These are phyloP conservation scores for Bombyx mori DNA, from an alignment of 1,140 invertebrate species.

Conservation along the genomic window ASM3026992v2 NC_085132.1:2833001-2833500, in stretches of 20 bases:
- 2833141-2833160: not conserved
- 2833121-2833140: constrained; percentile 6
- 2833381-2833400: constrained; percentile 68
- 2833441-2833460: constrained; percentile 70
- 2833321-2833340: constrained; percentile 62
- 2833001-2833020: constrained; percentile 9
- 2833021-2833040: constrained; percentile 13
- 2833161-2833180: constrained; percentile 6
- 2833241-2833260: constrained; percentile 61
- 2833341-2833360: constrained; percentile 51
- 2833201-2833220: constrained; percentile 24
- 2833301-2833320: constrained; percentile 43
- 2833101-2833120: constrained; percentile 9
- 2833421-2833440: constrained; percentile 66
- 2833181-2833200: constrained; percentile 37
- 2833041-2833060: constrained; percentile 37
- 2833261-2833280: constrained; percentile 60
- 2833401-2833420: constrained; percentile 70
- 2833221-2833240: constrained; percentile 50
- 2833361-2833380: constrained; percentile 42
- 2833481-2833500: constrained; percentile 41
- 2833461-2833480: constrained; percentile 66
- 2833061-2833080: constrained; percentile 15
- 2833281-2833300: constrained; percentile 69
- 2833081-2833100: constrained; percentile 15